Evolutionary conservation across 2,888 invertebrate species (phyloP).

Genomic region (Hyles lineata): DNA sequence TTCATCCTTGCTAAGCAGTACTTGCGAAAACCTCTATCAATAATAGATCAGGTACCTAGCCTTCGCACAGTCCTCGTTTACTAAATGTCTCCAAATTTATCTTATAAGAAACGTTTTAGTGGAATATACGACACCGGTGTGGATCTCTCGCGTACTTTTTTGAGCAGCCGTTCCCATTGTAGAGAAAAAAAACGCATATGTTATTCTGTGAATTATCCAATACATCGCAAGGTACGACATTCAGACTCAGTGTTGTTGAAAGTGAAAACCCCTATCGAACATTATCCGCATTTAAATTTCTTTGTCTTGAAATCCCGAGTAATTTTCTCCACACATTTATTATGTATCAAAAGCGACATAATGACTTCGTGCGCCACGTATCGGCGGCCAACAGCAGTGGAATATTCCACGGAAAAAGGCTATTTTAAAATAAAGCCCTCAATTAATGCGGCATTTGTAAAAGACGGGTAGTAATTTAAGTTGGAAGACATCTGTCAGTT

Average conservation of each 20-base stretch:
- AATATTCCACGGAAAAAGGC: constrained; percentile 8
- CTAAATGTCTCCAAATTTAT: constrained; percentile 61
- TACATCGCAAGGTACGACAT: constrained; percentile 36
- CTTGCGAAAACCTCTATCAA: constrained; percentile 59
- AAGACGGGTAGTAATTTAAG: constrained; percentile 37
- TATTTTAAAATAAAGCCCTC: constrained; percentile 10
- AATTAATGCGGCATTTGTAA: constrained; percentile 31
- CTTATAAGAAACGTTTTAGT: constrained; percentile 52
- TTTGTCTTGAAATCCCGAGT: neutral
- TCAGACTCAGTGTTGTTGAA: constrained; percentile 29
- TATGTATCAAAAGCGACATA: neutral
- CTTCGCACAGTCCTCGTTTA: constrained; percentile 55
- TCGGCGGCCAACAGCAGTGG: constrained; percentile 3
- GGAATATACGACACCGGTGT: constrained; percentile 51
- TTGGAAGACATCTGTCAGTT: constrained; percentile 56
- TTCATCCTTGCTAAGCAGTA: constrained; percentile 49
- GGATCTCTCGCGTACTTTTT: constrained; percentile 42
- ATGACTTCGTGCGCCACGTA: neutral
- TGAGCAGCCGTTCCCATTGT: constrained; percentile 41
- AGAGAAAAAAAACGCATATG: constrained; percentile 41
- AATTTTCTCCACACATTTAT: neutral
- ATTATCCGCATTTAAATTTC: constrained; percentile 6
- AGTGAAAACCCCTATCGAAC: neutral
- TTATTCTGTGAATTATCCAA: constrained; percentile 47
- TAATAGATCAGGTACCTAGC: constrained; percentile 65